Evolutionary conservation across 2,113 vertebrate species (phyloP), one percentile per base, ranked within the genome.

Genomic region (Dipodomys merriami): DNA sequence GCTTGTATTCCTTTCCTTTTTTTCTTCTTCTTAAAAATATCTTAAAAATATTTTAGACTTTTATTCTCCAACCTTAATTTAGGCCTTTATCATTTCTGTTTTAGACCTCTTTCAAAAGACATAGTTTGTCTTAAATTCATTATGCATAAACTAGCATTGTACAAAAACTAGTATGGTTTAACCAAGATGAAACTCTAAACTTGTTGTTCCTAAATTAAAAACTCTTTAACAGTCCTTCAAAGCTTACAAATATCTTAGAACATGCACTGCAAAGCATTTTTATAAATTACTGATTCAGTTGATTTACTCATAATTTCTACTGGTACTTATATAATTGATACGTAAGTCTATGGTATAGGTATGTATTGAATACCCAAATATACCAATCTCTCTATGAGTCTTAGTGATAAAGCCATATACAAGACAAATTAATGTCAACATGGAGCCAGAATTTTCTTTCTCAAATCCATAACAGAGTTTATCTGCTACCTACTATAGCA

Each of bases 91-190:
- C 11, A 85, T 89, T 33, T 64, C 19, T 71, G n/a, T 49, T 25
- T 77, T 15, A 90, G 11, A 65, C n/a, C 30, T 60, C 27, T n/a
- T 77, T 8, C 27, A 78, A 33, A 27, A 82, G n/a, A 22, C 69
- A 12, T n/a, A 20, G 16, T 79, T 73, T 92, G 39, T 57, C 85
- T 84, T 79, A 67, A 87, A 33, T 88, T 84, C 57, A 57, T 60
- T 57, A 25, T 80, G 0, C 18, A 76, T 68, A 30, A 74, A 71
- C 39, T 39, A 39, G 11, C 30, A 68, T 65, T 49, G 46, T 11
- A 49, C 46, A 49, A 9, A 49, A 49, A 49, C 46, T 49, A 49
- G 35, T 25, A 73, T 67, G 13, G 53, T 25, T 72, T 72, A 72
- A 16, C 65, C 60, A 68, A 60, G 8, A 5, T 90, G 76, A 94